Conservation (phyloP, 2,797 vertebrate genomes). For the Apogon hyalosoma region DNA sequence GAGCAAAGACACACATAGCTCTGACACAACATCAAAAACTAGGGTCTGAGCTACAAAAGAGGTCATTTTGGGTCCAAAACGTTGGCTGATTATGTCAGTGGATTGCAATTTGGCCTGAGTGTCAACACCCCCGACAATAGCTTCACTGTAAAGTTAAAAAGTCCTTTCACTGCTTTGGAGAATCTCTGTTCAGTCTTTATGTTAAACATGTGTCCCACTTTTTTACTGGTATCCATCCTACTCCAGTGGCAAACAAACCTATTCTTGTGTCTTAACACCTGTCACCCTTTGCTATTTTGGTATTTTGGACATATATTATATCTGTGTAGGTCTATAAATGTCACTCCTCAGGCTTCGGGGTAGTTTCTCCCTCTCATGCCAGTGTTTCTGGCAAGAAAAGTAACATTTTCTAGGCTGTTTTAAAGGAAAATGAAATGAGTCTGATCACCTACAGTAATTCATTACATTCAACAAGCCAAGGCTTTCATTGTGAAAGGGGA, state of each 20-base stretch:
- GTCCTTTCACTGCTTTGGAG: slow-evolving; percentile 12
- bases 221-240: neutral
- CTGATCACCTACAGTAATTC: slow-evolving; percentile 10
- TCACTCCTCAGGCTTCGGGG: slow-evolving; percentile 1
- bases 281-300: slow-evolving; percentile 48
- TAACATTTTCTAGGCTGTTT: neutral
- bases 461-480: slow-evolving; percentile 8
- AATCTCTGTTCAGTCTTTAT: slow-evolving; percentile 10
- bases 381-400: neutral
- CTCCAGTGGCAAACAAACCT: slow-evolving; percentile 43
- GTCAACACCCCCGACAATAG: slow-evolving; percentile 50
- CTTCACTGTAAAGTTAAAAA: slow-evolving; percentile 45
- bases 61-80: slow-evolving; percentile 28
- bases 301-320: slow-evolving; percentile 43
- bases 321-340: slow-evolving; percentile 46
- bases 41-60: neutral
- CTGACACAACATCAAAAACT: slow-evolving; percentile 16
- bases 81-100: slow-evolving; percentile 49
- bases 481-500: slow-evolving; percentile 33
- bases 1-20: neutral
- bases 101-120: slow-evolving; percentile 42
- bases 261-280: slow-evolving; percentile 61
- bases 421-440: neutral
- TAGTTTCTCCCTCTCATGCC: neutral
- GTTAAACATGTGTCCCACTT: neutral